Conservation (phyloP, 2,888 invertebrate genomes). For the Lutraria lutraria region DNA sequence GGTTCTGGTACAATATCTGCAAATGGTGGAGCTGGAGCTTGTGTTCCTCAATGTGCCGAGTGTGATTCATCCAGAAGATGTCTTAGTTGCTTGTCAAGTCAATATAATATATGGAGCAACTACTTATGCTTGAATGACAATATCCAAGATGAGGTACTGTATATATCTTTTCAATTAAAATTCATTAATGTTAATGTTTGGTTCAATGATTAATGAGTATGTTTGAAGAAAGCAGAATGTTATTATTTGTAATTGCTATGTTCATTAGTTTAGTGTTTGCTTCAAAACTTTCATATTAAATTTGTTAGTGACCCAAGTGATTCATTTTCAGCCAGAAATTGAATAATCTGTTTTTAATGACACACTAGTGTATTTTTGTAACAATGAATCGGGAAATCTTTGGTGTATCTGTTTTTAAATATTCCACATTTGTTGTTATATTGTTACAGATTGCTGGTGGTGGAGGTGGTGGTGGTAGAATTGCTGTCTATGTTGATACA, state of each 20-base stretch:
- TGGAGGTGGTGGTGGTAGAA: slow-evolving; percentile 80
- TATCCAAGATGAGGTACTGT: slow-evolving; percentile 10
- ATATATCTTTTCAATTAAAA: neutral
- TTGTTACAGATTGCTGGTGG: slow-evolving; percentile 71
- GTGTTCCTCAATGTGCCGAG: slow-evolving; percentile 69
- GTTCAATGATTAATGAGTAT: too few relatives aligned
- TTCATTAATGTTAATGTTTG: neutral
- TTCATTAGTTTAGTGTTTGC: too few relatives aligned
- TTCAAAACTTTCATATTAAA: too few relatives aligned
- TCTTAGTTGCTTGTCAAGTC: slow-evolving; percentile 50
- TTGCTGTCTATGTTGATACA: slow-evolving; percentile 72
- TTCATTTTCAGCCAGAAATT: too few relatives aligned
- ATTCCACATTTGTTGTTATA: neutral
- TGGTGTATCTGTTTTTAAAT: neutral
- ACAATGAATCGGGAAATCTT: neutral
- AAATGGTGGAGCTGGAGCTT: slow-evolving; percentile 73
- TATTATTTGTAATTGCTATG: too few relatives aligned
- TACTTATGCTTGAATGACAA: slow-evolving; percentile 29
- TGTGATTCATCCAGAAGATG: slow-evolving; percentile 70
- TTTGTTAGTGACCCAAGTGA: too few relatives aligned
- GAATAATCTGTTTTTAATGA: too few relatives aligned
- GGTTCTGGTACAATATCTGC: slow-evolving; percentile 72
- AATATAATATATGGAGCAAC: slow-evolving; percentile 55
- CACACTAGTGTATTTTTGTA: neutral
- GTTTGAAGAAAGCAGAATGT: too few relatives aligned